Evolutionary conservation across 2,113 vertebrate species (phyloP).

Genomic region (Grantiella picta): DNA sequence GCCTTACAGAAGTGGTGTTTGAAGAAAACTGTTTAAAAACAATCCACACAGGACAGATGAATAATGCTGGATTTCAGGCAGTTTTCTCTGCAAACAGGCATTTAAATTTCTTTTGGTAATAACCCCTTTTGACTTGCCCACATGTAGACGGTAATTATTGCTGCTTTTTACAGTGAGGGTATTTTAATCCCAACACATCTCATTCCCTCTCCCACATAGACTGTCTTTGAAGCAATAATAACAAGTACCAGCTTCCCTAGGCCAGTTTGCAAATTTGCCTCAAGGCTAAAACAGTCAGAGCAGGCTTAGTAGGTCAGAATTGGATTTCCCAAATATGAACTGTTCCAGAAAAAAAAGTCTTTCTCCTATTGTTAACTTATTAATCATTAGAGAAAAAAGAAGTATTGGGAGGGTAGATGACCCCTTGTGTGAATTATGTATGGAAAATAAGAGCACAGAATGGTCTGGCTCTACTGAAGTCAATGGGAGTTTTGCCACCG

Average conservation of each 20-base stretch:
- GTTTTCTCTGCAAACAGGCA: slow-evolving; percentile 23
- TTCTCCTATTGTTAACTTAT: slow-evolving; percentile 21
- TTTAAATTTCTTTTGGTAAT: slow-evolving; percentile 62
- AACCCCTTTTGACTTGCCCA: slow-evolving; percentile 58
- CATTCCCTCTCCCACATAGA: slow-evolving; percentile 59
- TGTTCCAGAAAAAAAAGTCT: background rate
- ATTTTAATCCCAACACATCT: slow-evolving; percentile 65
- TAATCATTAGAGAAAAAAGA: background rate
- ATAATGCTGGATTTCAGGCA: slow-evolving; percentile 37
- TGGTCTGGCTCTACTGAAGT: background rate
- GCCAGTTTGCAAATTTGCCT: slow-evolving; percentile 51
- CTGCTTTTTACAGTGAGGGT: slow-evolving; percentile 60
- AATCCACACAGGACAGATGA: background rate
- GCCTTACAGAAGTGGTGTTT: background rate
- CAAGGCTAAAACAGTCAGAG: slow-evolving; percentile 40
- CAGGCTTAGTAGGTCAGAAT: slow-evolving; percentile 39
- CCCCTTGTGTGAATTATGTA: background rate
- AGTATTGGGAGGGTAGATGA: background rate
- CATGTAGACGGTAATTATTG: slow-evolving; percentile 62
- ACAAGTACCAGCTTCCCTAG: slow-evolving; percentile 61
- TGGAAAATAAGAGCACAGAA: slow-evolving; percentile 4
- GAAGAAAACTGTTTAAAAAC: background rate
- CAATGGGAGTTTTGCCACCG: background rate
- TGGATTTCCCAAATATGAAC: slow-evolving; percentile 39
- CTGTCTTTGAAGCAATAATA: slow-evolving; percentile 64